Evolutionary conservation across 37 sponge, comb jelly and placozoan genomes (phyloP), one percentile per base, ranked within the genome.

Genomic region (Beroe forskalii): DNA sequence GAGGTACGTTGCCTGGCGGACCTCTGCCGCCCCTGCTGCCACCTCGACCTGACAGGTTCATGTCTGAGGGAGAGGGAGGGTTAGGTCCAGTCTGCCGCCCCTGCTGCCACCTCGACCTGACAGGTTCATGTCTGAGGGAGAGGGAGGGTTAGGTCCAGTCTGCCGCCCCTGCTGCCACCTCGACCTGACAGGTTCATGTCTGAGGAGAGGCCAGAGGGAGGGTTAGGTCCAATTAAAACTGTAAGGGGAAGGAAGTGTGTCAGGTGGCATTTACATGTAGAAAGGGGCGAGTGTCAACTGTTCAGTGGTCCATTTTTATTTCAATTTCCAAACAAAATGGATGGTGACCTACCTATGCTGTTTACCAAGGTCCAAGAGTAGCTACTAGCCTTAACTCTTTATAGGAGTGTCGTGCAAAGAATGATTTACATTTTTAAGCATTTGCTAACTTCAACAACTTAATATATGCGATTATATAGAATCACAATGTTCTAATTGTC

Each of bases 61-160:
- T 80, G 38, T 80, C 86, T 80, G 86, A 80, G 22, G 22, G 40
- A 8, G 28, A 24, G 67, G 28, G 60, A 17, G 9, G 9, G 60
- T 55, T 20, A 20, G 9, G 17, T 9, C 17, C 17, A 55, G 60
- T 80, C 86, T 35, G 31, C 86, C 55, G 25, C 31, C 31, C 66
- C 66, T 27, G 31, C 66, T 64, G n/a, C 86, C 86, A 80, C 86
- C 48, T 12, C 86, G 44, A 44, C 40, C 40, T 28, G 86, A 80
- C 55, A 80, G 28, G 86, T 43, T 80, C 86, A 80, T 80, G 38
- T 80, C 86, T 80, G 86, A 80, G 60, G 9, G 17, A 66, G 67
- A n/a, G 28, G 28, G 67, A 8, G 67, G 67, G 28, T 66, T 66
- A 27, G 28, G 60, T 17, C 17, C 6, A 66, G 67, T 80, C 86